Percentiles rank a stretch among this genome's conserved stretches.
Evolutionary conservation across 2,888 invertebrate genomes (phyloP).

Genomic region (Oligia fasciuncula): DNA sequence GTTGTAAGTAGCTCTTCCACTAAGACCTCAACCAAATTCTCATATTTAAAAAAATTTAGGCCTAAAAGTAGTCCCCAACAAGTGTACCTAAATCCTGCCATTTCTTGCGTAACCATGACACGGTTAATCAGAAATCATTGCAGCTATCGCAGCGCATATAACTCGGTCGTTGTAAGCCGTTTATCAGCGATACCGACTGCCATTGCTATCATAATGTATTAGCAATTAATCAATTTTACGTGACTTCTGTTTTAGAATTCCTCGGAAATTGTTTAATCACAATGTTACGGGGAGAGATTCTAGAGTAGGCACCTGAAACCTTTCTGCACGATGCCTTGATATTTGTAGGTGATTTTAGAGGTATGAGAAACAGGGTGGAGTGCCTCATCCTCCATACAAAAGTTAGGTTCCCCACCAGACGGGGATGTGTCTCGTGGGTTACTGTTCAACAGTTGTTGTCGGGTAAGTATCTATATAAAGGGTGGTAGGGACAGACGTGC

Average conservation of each 20-base stretch:
- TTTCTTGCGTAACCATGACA: conserved; percentile 64
- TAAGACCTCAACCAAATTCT: neutral
- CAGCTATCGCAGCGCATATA: conserved; percentile 60
- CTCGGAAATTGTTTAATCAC: conserved; percentile 19
- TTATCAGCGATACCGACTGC: conserved; percentile 71
- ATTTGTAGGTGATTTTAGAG: neutral
- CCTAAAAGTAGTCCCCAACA: neutral
- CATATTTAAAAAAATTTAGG: neutral
- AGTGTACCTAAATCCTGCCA: conserved; percentile 10
- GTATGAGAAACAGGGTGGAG: neutral
- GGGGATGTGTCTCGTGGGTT: too few relatives aligned
- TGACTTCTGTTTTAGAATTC: conserved; percentile 61
- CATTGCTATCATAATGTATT: conserved; percentile 75
- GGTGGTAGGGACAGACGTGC: too few relatives aligned
- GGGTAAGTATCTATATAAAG: neutral
- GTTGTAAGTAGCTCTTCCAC: too few relatives aligned
- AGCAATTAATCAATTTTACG: conserved; percentile 74
- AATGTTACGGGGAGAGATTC: neutral
- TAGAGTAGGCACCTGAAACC: neutral
- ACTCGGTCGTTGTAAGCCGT: conserved; percentile 64
- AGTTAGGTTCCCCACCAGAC: neutral
- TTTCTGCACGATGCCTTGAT: neutral
- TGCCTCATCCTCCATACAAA: neutral
- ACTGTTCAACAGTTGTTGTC: neutral
- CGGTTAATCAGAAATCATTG: conserved; percentile 70